Evolutionary conservation across 2,113 vertebrate genomes (phyloP), one percentile per base, ranked within the genome.

Genomic region (Athene cunicularia): DNA sequence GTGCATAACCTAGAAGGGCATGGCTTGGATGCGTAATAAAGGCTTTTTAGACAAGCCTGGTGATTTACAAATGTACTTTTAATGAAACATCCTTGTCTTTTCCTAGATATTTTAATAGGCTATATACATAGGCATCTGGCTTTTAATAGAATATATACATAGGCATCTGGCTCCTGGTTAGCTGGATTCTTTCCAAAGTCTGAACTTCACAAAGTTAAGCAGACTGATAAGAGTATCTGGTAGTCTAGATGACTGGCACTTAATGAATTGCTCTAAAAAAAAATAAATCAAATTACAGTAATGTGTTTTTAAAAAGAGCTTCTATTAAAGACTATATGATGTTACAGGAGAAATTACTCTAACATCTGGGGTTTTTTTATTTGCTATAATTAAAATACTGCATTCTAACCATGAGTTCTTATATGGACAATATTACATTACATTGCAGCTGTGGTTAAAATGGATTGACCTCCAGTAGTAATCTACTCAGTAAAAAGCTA

Each of bases 1-100:
- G 49, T 64, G 49, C 5, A 1, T 10, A 56, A 53, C 39, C 52
- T 41, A 27, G n/a, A 50, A 70, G 62, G 66, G 37, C 75, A 33
- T 14, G 37, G 86, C 55, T 47, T 66, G 43, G 49, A 76, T 35
- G 37, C 59, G 23, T 37, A 37, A 45, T 27, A 49, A 95, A 66
- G 67, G 74, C 58, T 86, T 90, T 90, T 91, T 70, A 83, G 77
- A 67, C 32, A 64, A 84, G 67, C 45, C 45, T 71, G 45, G 71
- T 93, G 60, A 89, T 88, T 82, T 96, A 91, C 72, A 95, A 56
- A 83, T 83, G 81, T 93, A 41, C 62, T 91, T 95, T 70, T 88
- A 95, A 95, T 96, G 93, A 90, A 96, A 88, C 62, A 76, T 80
- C 94, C 58, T 95, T 95, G 94, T 91, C 89, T 97, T 93, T 95